Conservation (phyloP, 1,140 invertebrate genomes). For the Holotrichia oblita region DNA sequence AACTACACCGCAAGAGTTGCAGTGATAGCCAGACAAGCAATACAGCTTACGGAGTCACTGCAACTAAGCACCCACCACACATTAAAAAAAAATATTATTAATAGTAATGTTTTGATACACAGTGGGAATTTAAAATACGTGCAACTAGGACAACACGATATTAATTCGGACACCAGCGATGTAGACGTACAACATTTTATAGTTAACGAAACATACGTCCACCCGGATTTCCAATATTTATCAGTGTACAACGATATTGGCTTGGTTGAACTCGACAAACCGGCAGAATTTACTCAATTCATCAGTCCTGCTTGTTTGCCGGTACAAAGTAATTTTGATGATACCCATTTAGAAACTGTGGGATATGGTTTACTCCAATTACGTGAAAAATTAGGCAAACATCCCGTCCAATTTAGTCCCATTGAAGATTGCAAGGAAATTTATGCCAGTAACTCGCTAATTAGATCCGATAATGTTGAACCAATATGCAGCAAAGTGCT, state of each 20-base stretch:
- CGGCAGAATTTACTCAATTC: not conserved
- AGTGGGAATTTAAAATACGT: constrained; percentile 18
- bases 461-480: not conserved
- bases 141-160: not conserved
- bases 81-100: too few species aligned
- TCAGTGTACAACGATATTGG: constrained; percentile 12
- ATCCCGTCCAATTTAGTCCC: not conserved
- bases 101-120: not conserved
- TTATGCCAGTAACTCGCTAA: not conserved
- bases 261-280: constrained; percentile 3
- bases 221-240: constrained; percentile 27
- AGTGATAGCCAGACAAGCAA: too few species aligned
- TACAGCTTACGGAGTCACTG: too few species aligned
- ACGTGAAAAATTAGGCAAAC: not conserved
- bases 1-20: too few species aligned
- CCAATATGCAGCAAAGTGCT: not conserved
- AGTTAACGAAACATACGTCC: not conserved
- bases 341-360: not conserved
- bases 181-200: not conserved
- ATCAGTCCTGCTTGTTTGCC: not conserved
- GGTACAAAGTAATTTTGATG: not conserved
- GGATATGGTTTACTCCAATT: constrained; percentile 8
- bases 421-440: not conserved
- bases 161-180: not conserved
- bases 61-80: too few species aligned